A percentile compares a stretch with the other conserved stretches of the same genome.
These are phyloP conservation scores for Pseudanteris insignis DNA, from an alignment of 2,888 invertebrate genomes.

Conservation along the genomic window DNA sequence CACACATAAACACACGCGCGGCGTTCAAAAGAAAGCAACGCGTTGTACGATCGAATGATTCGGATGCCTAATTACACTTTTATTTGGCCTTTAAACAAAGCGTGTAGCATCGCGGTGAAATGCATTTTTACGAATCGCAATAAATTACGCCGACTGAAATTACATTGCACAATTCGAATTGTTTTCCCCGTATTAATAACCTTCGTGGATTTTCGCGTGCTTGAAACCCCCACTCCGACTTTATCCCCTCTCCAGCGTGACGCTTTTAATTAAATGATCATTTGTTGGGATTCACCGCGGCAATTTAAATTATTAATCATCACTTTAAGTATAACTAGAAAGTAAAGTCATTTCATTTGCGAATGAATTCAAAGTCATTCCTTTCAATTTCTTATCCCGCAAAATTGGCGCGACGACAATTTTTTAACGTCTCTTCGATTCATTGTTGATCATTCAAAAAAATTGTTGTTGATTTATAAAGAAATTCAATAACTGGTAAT, in stretches of 20 bases:
- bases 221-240: no score
- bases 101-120: conserved; percentile 1
- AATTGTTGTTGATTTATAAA: no score
- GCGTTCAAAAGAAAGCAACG: conserved; percentile 29
- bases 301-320: conserved; percentile 16
- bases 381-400: conserved; percentile 37
- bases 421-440: conserved; percentile 17
- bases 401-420: no score
- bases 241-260: no score
- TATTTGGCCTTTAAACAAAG: conserved; percentile 12
- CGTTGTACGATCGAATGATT: conserved; percentile 17
- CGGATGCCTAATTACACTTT: conserved; percentile 18
- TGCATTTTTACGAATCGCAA: conserved; percentile 3
- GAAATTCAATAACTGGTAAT: no score
- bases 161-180: no score
- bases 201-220: no score
- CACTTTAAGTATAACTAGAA: conserved; percentile 18
- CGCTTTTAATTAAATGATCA: conserved; percentile 1
- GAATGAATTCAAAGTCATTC: conserved; percentile 38
- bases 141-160: background rate
- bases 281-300: background rate
- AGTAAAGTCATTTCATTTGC: conserved; percentile 26
- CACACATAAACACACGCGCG: no score
- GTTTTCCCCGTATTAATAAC: no score
- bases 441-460: no score